Evolutionary conservation across 2,113 vertebrate genomes (phyloP).

Genomic region (Phrynocephalus versicolor): DNA sequence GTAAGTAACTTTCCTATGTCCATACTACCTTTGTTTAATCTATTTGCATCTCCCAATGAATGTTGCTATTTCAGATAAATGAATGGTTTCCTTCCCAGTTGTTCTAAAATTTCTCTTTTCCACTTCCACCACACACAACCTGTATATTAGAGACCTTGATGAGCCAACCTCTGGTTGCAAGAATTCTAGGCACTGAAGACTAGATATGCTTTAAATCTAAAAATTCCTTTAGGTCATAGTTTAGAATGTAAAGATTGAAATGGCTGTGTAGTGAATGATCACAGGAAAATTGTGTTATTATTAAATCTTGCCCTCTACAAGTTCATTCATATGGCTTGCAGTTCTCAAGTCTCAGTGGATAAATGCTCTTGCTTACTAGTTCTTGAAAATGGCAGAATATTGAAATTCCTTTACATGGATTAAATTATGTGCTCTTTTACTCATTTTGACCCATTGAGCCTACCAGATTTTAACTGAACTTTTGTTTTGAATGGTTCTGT

Average conservation of each 20-base stretch:
- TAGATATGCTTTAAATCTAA: neutral
- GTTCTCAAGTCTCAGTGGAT: neutral
- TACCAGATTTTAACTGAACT: neutral
- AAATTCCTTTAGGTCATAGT: neutral
- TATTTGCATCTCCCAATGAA: neutral
- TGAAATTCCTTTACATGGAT: neutral
- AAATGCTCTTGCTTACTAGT: neutral
- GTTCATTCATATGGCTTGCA: neutral
- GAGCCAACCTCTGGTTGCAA: neutral
- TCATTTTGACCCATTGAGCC: no score
- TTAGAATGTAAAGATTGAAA: neutral
- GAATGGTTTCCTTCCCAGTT: neutral
- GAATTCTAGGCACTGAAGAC: neutral
- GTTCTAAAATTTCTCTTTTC: neutral
- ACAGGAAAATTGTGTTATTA: neutral
- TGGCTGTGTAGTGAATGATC: neutral
- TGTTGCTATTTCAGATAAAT: neutral
- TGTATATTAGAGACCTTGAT: neutral
- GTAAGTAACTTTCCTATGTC: slow-evolving; percentile 76
- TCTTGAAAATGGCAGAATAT: neutral
- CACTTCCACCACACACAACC: neutral
- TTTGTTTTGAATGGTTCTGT: neutral
- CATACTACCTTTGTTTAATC: neutral
- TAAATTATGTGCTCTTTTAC: neutral
- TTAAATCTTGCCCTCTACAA: neutral